These are phyloP conservation scores for Cherax quadricarinatus DNA, from an alignment of 1,140 invertebrate genomes.

Conservation along the genomic window DNA sequence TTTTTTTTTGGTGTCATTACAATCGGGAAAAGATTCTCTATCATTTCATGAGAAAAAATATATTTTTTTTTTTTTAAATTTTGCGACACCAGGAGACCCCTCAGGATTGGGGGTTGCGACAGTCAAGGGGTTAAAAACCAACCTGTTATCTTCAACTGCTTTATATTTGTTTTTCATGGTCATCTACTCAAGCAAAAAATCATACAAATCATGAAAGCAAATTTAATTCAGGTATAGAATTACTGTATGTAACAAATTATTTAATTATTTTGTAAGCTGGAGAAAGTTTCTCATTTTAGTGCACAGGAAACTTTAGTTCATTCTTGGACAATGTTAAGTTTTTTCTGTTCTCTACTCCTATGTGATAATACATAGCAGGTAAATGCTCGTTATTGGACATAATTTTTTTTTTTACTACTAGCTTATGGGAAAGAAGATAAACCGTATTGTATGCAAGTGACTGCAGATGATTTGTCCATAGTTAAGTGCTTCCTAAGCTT, in stretches of 20 bases:
- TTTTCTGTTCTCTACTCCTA: neutral
- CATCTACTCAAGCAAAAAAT: neutral
- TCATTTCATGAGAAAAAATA: no score
- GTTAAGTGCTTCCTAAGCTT: neutral
- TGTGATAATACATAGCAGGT: neutral
- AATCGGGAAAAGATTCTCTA: no score
- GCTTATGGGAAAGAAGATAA: neutral
- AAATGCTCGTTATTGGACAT: neutral
- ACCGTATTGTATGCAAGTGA: slow-evolving; percentile 16
- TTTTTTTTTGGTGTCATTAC: no score
- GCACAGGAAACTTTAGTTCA: neutral
- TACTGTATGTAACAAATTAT: neutral
- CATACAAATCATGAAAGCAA: neutral
- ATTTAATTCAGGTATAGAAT: neutral
- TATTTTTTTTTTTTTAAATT: no score
- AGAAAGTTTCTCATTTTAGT: slow-evolving; percentile 14
- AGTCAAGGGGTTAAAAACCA: no score
- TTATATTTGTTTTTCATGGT: neutral
- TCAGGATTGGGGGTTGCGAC: no score
- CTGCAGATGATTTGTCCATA: slow-evolving; percentile 16
- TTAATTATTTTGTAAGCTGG: slow-evolving; percentile 7
- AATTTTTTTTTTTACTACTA: neutral
- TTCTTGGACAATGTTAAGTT: neutral
- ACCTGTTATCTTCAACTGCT: neutral
- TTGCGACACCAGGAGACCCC: no score